A percentile compares a stretch with the other conserved stretches of the same genome.
Evolutionary conservation across 2,888 invertebrate genomes (phyloP).

Genomic region (Heliconius erato): DNA sequence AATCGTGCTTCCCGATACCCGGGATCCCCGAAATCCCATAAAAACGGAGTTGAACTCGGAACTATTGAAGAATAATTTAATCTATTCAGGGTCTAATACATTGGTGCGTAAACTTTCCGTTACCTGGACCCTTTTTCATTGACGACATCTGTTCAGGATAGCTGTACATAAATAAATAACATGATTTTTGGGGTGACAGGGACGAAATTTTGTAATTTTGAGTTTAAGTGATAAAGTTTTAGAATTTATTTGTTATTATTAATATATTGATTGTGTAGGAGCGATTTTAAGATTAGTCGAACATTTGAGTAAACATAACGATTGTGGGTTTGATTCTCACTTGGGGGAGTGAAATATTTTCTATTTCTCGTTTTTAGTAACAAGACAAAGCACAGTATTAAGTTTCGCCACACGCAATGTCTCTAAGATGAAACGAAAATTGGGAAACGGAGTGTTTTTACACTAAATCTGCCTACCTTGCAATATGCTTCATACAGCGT

Average conservation of each 20-base stretch:
- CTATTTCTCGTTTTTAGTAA: background rate
- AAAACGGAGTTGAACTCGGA: conserved; percentile 40
- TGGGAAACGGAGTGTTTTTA: background rate
- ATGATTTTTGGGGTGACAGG: conserved; percentile 34
- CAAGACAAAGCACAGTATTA: background rate
- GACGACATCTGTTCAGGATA: conserved; percentile 69
- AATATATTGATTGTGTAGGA: background rate
- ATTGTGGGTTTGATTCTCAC: background rate
- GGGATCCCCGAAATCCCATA: conserved; percentile 28
- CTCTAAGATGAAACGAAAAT: no score
- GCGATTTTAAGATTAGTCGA: no score
- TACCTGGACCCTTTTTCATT: conserved; percentile 69
- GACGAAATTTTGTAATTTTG: conserved; percentile 34
- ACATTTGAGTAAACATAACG: no score
- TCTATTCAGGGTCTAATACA: conserved; percentile 54
- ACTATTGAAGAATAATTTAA: conserved; percentile 54
- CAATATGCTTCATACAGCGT: no score
- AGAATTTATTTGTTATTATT: background rate
- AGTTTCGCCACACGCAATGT: background rate
- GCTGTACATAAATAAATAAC: conserved; percentile 66
- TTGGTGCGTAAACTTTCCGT: conserved; percentile 37
- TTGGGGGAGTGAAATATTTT: background rate
- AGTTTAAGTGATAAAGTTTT: conserved; percentile 34
- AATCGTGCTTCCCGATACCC: conserved; percentile 39
- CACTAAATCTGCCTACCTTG: background rate